phyloP scores from a whole-genome alignment of 2,797 vertebrate genomes.

The Acrossocheilus fasciatus region DNA sequence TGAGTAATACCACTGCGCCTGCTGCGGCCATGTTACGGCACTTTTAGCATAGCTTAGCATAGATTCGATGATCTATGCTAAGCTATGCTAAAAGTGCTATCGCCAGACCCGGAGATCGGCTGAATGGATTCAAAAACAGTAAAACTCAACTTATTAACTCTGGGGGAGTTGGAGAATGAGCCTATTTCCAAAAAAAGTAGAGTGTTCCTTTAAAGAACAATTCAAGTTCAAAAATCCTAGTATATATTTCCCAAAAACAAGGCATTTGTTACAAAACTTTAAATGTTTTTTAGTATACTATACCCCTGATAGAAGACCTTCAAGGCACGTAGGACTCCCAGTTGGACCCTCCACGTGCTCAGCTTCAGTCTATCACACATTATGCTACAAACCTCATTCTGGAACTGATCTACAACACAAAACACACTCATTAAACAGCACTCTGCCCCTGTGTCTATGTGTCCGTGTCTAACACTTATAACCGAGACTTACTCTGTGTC shows the following conservation, averaged over 20 bases:
- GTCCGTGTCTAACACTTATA: neutral
- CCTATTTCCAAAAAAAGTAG: no score
- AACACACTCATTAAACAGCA: neutral
- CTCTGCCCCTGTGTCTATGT: neutral
- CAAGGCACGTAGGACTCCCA: slow-evolving; percentile 92
- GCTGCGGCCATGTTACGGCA: no score
- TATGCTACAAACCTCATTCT: slow-evolving; percentile 87
- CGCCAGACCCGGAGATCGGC: no score
- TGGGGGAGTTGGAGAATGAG: no score
- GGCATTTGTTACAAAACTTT: neutral
- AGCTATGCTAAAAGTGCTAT: no score
- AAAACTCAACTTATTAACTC: no score
- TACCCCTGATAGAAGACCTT: slow-evolving; percentile 93
- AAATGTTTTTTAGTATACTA: slow-evolving; percentile 44
- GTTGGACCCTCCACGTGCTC: slow-evolving; percentile 96
- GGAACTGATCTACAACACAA: slow-evolving; percentile 83
- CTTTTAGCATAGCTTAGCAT: no score
- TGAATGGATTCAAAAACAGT: no score
- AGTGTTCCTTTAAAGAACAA: neutral
- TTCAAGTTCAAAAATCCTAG: no score
- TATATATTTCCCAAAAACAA: neutral
- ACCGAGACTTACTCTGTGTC: slow-evolving; percentile 84
- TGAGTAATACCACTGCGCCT: no score
- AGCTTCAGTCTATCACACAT: slow-evolving; percentile 93
- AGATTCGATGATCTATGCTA: no score